Conservation (phyloP, 1,140 invertebrate species). For the Ditylenchus dipsaci region DNA sequence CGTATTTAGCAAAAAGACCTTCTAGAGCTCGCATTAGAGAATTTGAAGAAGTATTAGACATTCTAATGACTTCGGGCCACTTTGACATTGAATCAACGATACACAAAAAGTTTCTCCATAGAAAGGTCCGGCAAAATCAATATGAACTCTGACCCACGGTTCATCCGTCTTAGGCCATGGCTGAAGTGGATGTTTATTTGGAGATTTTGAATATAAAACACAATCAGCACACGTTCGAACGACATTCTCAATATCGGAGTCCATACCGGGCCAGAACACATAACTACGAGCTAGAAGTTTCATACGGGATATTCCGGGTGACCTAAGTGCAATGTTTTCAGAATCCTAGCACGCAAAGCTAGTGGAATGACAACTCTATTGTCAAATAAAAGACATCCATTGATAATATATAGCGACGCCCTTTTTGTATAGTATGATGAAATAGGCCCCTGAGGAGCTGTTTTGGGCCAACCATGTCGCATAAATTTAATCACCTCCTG, state of each 20-base stretch:
- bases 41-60: too few relatives aligned
- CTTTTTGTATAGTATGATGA: too few relatives aligned
- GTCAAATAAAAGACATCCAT: constrained; percentile 40
- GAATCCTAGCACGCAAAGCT: constrained; percentile 50
- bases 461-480: neutral
- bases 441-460: neutral
- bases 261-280: constrained; percentile 14
- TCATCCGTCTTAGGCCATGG: constrained; percentile 11
- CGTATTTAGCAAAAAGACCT: too few relatives aligned
- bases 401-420: neutral
- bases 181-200: constrained; percentile 4
- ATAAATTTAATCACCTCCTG: neutral
- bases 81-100: too few relatives aligned
- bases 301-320: constrained; percentile 64
- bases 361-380: constrained; percentile 60
- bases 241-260: constrained; percentile 17
- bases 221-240: constrained; percentile 10
- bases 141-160: constrained; percentile 12
- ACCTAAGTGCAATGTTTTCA: constrained; percentile 60
- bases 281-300: constrained; percentile 61
- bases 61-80: too few relatives aligned
- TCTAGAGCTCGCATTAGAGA: too few relatives aligned
- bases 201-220: constrained; percentile 1
- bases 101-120: neutral
- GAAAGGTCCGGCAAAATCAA: constrained; percentile 10